A percentile compares a stretch with the other conserved stretches of the same genome.
Evolutionary conservation across 2,888 invertebrate species (phyloP).

Genomic region (Ctenicera cuprea): DNA sequence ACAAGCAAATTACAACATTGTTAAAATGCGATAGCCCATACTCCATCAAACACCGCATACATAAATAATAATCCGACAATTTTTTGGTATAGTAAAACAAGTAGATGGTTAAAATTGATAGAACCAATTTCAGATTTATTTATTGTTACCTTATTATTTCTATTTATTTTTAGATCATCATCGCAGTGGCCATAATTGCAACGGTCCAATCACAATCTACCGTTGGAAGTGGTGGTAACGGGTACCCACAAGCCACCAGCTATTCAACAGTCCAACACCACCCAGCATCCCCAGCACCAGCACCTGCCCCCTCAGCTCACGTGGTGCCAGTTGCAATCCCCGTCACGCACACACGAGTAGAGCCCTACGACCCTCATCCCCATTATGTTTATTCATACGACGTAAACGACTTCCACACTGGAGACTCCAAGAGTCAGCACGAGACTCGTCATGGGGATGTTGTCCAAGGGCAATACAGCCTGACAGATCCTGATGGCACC

Average conservation of each 20-base stretch:
- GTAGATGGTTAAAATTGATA: no score
- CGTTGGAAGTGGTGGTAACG: constrained; percentile 56
- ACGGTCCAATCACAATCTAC: constrained; percentile 53
- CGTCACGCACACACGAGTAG: constrained; percentile 62
- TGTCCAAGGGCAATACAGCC: constrained; percentile 69
- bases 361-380: constrained; percentile 69
- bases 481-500: constrained; percentile 69
- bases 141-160: no score
- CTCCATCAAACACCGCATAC: no score
- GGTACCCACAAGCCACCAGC: constrained; percentile 57
- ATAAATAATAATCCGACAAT: no score
- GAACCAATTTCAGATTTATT: no score
- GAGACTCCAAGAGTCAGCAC: constrained; percentile 70
- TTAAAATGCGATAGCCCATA: no score
- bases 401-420: constrained; percentile 69
- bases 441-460: constrained; percentile 68
- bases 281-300: constrained; percentile 53
- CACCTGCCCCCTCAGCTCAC: constrained; percentile 50
- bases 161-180: constrained; percentile 44
- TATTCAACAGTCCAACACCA: constrained; percentile 64
- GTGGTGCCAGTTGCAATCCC: constrained; percentile 60
- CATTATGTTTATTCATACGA: constrained; percentile 69
- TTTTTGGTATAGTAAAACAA: no score
- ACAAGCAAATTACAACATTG: no score
- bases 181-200: constrained; percentile 55